phyloP scores from a whole-genome alignment of 2,113 vertebrate species.

The Ptilonorhynchus violaceus region DNA sequence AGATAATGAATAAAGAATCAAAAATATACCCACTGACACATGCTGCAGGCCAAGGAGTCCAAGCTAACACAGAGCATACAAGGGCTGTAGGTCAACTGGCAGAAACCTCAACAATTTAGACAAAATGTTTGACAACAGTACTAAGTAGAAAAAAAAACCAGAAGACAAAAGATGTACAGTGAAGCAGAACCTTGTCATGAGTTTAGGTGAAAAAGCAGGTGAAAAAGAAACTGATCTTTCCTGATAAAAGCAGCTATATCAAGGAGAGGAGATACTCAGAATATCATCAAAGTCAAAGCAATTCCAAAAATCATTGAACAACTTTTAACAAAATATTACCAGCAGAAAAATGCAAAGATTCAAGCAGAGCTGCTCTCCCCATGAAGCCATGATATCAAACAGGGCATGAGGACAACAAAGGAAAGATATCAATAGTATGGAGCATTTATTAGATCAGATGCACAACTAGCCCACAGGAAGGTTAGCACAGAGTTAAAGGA shows the following conservation, averaged over 20 bases:
- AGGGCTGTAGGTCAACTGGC: neutral
- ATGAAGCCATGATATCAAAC: neutral
- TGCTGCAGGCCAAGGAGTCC: neutral
- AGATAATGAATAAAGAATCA: neutral
- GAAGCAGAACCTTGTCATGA: neutral
- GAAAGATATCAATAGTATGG: neutral
- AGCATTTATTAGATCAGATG: neutral
- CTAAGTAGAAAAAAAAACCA: neutral
- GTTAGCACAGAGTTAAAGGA: neutral
- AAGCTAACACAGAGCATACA: neutral
- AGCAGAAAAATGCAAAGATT: conserved; percentile 9
- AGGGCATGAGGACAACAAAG: neutral
- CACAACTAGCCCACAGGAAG: neutral
- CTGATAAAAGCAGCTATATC: neutral
- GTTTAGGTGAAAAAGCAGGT: neutral
- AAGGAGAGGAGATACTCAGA: neutral
- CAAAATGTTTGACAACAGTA: neutral
- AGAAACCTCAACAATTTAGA: neutral
- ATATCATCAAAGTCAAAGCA: conserved; percentile 15
- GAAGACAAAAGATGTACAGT: neutral
- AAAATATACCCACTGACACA: neutral
- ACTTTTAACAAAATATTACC: conserved; percentile 12
- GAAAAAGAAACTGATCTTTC: neutral
- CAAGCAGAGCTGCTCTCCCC: neutral
- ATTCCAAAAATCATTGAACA: neutral